phyloP scores from a whole-genome alignment of 1,140 invertebrate species.

The Meloidogyne exigua region DNA sequence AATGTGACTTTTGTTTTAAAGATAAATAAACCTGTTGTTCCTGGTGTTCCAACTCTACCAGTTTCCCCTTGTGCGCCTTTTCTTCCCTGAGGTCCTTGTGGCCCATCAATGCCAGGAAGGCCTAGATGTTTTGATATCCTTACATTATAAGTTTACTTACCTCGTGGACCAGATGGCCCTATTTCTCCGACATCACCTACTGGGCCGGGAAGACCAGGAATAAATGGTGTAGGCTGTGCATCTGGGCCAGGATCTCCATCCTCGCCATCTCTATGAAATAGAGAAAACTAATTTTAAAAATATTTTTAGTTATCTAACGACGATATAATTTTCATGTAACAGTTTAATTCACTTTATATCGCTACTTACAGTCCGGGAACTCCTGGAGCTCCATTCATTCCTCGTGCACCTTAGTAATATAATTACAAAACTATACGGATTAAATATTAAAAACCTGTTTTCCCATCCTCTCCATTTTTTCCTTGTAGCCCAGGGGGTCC shows the following conservation, averaged over 20 bases:
- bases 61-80: slow-evolving; percentile 26
- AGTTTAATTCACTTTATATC: background rate
- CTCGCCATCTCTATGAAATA: slow-evolving; percentile 37
- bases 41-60: slow-evolving; percentile 38
- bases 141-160: background rate
- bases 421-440: background rate
- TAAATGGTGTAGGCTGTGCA: slow-evolving; percentile 33
- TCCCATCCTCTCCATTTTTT: slow-evolving; percentile 40
- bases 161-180: slow-evolving; percentile 41
- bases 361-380: slow-evolving; percentile 40
- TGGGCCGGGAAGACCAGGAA: slow-evolving; percentile 36
- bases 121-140: slow-evolving; percentile 11
- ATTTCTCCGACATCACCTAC: slow-evolving; percentile 29
- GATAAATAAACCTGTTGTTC: slow-evolving; percentile 25
- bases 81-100: slow-evolving; percentile 41
- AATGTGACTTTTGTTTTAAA: background rate
- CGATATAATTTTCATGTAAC: background rate
- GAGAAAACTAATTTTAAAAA: background rate
- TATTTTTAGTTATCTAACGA: background rate
- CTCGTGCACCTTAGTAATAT: slow-evolving; percentile 19
- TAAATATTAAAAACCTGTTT: slow-evolving; percentile 10
- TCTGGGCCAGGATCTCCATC: slow-evolving; percentile 40
- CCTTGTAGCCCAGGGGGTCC: slow-evolving; percentile 33
- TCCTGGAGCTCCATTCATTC: slow-evolving; percentile 36
- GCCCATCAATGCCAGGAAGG: slow-evolving; percentile 45